Percentiles rank a stretch among this genome's conserved stretches.
Evolutionary conservation across 1,140 invertebrate species (phyloP).

Genomic region (Psix sp.): DNA sequence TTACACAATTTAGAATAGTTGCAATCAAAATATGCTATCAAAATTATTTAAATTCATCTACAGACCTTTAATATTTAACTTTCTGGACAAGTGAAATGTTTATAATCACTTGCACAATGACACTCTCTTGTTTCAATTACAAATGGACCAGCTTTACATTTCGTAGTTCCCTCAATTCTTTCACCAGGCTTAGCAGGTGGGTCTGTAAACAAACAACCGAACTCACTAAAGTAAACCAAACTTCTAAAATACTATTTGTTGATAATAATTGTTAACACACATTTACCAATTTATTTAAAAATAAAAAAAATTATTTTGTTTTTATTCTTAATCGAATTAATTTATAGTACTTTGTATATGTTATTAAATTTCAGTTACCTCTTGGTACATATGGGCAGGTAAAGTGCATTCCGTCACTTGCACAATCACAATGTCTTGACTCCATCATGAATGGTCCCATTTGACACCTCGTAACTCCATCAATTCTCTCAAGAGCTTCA

Average conservation of each 20-base stretch:
- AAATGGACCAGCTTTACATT: slow-evolving; percentile 11
- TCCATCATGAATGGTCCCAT: slow-evolving; percentile 23
- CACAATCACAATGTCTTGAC: slow-evolving; percentile 6
- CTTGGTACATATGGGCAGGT: not conserved
- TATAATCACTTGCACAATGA: slow-evolving; percentile 30
- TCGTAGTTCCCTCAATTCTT: slow-evolving; percentile 8
- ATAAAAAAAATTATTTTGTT: no score
- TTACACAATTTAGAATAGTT: no score
- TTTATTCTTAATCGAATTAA: no score
- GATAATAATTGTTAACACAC: no score
- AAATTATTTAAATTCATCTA: no score
- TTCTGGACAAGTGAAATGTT: slow-evolving; percentile 16
- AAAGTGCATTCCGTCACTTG: slow-evolving; percentile 17
- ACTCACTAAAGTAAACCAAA: not conserved
- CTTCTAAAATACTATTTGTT: no score
- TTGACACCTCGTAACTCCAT: slow-evolving; percentile 7
- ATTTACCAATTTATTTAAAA: no score
- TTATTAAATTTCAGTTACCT: no score
- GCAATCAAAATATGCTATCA: no score
- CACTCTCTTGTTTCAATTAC: slow-evolving; percentile 11
- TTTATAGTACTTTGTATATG: no score
- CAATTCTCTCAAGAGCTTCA: slow-evolving; percentile 1
- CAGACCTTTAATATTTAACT: not conserved
- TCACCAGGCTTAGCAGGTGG: slow-evolving; percentile 17
- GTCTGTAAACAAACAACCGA: slow-evolving; percentile 1